These are phyloP conservation scores for Danio albolineatus DNA, from an alignment of 2,797 vertebrate genomes.

Conservation along the genomic window DNA sequence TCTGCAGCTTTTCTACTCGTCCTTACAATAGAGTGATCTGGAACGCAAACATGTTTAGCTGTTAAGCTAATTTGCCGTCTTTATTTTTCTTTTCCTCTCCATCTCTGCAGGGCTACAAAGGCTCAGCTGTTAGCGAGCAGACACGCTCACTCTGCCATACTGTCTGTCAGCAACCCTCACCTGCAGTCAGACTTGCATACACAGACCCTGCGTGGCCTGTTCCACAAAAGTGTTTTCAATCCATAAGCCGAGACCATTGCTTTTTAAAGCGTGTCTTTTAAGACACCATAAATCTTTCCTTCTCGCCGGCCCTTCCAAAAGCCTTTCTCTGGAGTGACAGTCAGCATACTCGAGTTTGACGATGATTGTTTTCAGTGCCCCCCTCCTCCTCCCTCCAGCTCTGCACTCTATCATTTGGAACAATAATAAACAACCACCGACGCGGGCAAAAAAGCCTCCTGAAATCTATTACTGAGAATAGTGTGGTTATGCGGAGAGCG, in stretches of 20 bases:
- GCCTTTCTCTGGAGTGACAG: slow-evolving; percentile 68
- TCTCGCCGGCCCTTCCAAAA: slow-evolving; percentile 53
- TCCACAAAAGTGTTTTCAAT: slow-evolving; percentile 50
- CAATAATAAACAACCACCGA: slow-evolving; percentile 80
- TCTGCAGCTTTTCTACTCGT: slow-evolving; percentile 66
- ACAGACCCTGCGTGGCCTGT: slow-evolving; percentile 7
- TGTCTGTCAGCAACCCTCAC: slow-evolving; percentile 30
- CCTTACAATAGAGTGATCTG: slow-evolving; percentile 68
- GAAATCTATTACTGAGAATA: slow-evolving; percentile 77
- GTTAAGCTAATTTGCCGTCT: slow-evolving; percentile 56
- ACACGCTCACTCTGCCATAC: not conserved
- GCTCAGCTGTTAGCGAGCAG: slow-evolving; percentile 1
- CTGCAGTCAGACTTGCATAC: slow-evolving; percentile 23
- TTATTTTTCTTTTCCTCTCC: slow-evolving; percentile 52
- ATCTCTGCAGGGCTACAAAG: slow-evolving; percentile 34
- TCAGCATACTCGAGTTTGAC: slow-evolving; percentile 64
- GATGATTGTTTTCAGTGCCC: slow-evolving; percentile 70
- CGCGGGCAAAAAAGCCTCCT: slow-evolving; percentile 70
- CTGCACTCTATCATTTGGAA: slow-evolving; percentile 80
- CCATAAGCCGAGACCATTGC: slow-evolving; percentile 41
- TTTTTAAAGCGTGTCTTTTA: slow-evolving; percentile 72
- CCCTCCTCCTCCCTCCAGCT: slow-evolving; percentile 62
- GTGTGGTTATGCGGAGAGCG: slow-evolving; percentile 67
- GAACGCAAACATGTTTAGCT: slow-evolving; percentile 64
- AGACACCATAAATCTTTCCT: slow-evolving; percentile 70